Evolutionary conservation across 1,140 invertebrate species (phyloP), one percentile per base, ranked within the genome.

Genomic region (Wiebesia pumilae): DNA sequence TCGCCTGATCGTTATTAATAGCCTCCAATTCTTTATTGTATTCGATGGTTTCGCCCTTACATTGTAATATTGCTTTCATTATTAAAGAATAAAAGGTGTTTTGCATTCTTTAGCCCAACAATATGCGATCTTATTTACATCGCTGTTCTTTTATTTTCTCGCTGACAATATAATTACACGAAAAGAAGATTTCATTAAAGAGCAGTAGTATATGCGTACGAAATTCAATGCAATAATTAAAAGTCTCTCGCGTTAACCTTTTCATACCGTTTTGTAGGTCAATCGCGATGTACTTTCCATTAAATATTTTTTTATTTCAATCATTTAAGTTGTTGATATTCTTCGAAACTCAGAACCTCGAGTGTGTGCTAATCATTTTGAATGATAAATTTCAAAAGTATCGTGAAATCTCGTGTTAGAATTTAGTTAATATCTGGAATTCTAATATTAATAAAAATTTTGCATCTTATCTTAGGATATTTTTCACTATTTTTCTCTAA

Each of bases 51-150:
- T 69, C 2, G 24, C 24, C 4, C 10, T 27, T 14, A 30, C 69
- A 71, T 71, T 71, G 69, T 38, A 38, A 40, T 71, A 71, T 71
- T 35, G 19, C 14, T 71, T 71, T 71, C 33, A 71, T 71, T 35
- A 71, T 71, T 38, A 38, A 38, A 38, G 67, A 38, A 71, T 21
- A 19, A 71, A 71, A 38, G 10, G 69, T 71, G 33, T 38, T 38
- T 38, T 71, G 40, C 24, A 21, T 38, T 24, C 3, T 21, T 21
- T 9, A 2, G 33, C n/a, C 0, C 16, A 38, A 71, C 33, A 24
- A 71, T 43, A 19, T 43, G 12, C 38, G 21, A 73, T 40, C 35
- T 73, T 40, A 40, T 73, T 73, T 40, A 73, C 69, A 40, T 16
- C n/a, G 65, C 3, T 33, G 30, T 33, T 16, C n/a, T 14, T 33